A percentile compares a stretch with the other conserved stretches of the same genome.
Evolutionary conservation across 2,113 vertebrate species (phyloP).

Genomic region (Chroicocephalus ridibundus): DNA sequence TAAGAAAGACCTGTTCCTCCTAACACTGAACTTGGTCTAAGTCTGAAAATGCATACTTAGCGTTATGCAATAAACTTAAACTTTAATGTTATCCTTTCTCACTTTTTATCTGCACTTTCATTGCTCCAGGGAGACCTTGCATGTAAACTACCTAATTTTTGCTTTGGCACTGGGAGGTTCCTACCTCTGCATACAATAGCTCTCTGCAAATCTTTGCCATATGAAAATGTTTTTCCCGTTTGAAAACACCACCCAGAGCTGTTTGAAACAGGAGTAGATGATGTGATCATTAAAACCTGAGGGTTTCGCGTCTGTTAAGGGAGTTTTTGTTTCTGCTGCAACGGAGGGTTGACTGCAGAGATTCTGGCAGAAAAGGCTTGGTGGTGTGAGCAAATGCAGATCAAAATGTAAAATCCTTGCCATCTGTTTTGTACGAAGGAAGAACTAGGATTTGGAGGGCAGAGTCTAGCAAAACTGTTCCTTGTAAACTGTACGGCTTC

Average conservation of each 20-base stretch:
- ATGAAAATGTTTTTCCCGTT: neutral
- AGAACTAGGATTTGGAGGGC: neutral
- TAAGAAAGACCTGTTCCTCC: neutral
- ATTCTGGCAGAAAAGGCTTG: neutral
- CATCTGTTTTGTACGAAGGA: neutral
- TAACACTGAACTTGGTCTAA: neutral
- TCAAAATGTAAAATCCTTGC: neutral
- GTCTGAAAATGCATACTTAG: neutral
- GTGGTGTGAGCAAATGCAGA: neutral
- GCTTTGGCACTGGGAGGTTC: neutral
- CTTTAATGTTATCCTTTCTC: neutral
- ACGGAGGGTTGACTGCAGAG: neutral
- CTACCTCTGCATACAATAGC: neutral
- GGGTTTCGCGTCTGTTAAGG: neutral
- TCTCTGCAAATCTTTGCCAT: neutral
- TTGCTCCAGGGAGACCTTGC: neutral
- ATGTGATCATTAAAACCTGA: neutral
- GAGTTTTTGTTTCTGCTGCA: neutral
- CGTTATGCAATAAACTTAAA: neutral
- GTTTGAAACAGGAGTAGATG: neutral
- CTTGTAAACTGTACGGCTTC: neutral
- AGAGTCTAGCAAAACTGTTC: neutral
- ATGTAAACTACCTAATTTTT: constrained; percentile 12
- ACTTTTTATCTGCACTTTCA: neutral
- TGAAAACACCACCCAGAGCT: neutral